Conservation (phyloP, 2,888 invertebrate genomes). For the Heteromurus nitidus region DNA sequence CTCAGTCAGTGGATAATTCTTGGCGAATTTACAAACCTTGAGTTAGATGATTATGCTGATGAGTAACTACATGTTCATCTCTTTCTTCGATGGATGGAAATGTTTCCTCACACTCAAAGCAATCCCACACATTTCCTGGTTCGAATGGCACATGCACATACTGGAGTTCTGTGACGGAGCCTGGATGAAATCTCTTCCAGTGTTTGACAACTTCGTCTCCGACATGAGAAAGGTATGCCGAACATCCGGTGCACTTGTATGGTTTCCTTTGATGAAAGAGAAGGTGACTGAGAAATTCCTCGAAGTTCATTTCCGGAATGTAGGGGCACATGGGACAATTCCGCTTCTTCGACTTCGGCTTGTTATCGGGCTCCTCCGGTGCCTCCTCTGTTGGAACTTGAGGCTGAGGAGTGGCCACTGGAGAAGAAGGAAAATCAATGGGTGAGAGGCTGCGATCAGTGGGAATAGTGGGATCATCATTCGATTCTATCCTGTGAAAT, state of each 20-base stretch:
- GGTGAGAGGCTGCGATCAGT: no score
- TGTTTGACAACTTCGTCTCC: not conserved
- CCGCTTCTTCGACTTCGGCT: no score
- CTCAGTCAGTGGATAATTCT: no score
- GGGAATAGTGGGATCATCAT: no score
- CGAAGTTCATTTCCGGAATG: not conserved
- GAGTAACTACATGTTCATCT: not conserved
- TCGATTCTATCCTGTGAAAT: no score
- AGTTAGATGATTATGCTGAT: not conserved
- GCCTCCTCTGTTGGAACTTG: no score
- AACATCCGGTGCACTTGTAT: not conserved
- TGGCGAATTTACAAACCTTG: no score
- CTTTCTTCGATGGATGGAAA: not conserved
- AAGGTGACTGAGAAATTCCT: not conserved
- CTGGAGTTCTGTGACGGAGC: not conserved
- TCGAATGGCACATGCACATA: no score
- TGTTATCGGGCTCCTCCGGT: no score
- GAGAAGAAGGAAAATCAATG: no score
- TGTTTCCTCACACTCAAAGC: not conserved
- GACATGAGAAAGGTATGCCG: not conserved
- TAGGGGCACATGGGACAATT: not conserved
- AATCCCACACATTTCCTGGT: not conserved
- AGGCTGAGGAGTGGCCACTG: no score
- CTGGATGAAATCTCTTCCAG: not conserved
- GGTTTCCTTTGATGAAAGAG: slow-evolving; percentile 4